These are phyloP conservation scores for Cyphomyrus discorhynchus DNA, from an alignment of 2,113 vertebrate species.

Conservation along the genomic window DNA sequence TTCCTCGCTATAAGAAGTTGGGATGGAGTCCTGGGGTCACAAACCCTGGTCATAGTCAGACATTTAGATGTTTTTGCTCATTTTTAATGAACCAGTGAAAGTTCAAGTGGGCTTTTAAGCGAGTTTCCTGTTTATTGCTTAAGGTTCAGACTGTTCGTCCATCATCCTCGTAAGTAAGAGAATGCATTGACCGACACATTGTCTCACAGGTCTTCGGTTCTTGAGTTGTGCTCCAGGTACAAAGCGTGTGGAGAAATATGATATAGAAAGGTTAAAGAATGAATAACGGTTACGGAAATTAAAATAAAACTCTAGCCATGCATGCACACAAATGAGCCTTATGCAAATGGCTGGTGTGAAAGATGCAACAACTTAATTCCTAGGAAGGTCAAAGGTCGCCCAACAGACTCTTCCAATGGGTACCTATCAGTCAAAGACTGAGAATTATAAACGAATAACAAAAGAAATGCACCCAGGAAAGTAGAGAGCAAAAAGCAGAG, in stretches of 20 bases:
- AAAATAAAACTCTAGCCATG: conserved; percentile 3
- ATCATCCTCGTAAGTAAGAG: not conserved
- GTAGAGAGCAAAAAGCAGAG: not conserved
- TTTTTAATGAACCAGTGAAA: not conserved
- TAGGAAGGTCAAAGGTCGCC: not conserved
- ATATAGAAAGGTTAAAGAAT: not conserved
- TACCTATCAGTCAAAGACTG: not conserved
- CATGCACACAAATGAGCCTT: conserved; percentile 11
- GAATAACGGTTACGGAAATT: not conserved
- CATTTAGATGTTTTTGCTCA: conserved; percentile 17
- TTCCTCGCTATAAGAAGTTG: not conserved
- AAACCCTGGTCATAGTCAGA: not conserved
- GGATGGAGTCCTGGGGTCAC: not conserved
- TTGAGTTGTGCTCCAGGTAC: conserved; percentile 32
- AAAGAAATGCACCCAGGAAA: not conserved
- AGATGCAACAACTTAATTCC: not conserved
- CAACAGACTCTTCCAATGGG: not conserved
- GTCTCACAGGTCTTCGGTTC: conserved; percentile 30
- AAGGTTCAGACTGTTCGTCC: not conserved
- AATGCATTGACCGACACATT: conserved; percentile 28
- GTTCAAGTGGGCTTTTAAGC: not conserved
- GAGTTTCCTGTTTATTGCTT: conserved; percentile 34
- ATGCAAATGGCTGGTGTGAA: not conserved
- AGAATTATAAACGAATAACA: not conserved
- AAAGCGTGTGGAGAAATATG: conserved; percentile 26